These are phyloP conservation scores for Dinocampus coccinellae DNA, from an alignment of 2,888 invertebrate genomes.

Conservation along the genomic window DNA sequence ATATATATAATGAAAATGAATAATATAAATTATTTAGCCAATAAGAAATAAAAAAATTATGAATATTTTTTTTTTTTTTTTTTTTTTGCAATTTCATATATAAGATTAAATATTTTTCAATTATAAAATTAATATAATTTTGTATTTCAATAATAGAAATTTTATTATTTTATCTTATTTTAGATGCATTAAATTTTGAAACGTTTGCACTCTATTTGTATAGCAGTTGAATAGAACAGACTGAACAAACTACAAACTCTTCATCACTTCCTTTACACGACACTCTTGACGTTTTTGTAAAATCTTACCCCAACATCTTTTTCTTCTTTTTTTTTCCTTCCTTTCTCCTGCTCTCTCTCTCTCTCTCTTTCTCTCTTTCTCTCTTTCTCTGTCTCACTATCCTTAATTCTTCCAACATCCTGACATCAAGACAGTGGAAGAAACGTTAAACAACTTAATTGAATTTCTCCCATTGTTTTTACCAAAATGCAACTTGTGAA, in stretches of 20 bases:
- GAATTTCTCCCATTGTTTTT: slow-evolving; percentile 40
- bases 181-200: no score
- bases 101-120: neutral
- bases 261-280: neutral
- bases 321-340: neutral
- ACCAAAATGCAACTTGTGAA: slow-evolving; percentile 39
- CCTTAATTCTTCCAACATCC: no score
- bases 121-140: neutral
- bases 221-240: neutral
- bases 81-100: neutral
- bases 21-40: neutral
- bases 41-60: neutral
- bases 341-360: neutral
- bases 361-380: neutral
- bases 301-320: neutral
- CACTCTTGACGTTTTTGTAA: neutral
- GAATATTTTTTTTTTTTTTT: neutral
- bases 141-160: no score
- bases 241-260: neutral
- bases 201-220: neutral
- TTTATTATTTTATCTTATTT: no score
- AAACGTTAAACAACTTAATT: slow-evolving; percentile 46
- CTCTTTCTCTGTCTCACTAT: neutral
- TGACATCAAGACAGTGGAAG: slow-evolving; percentile 17
- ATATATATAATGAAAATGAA: no score